Conservation (phyloP, 2,797 vertebrate genomes). For the Eulemur mongoz region DNA sequence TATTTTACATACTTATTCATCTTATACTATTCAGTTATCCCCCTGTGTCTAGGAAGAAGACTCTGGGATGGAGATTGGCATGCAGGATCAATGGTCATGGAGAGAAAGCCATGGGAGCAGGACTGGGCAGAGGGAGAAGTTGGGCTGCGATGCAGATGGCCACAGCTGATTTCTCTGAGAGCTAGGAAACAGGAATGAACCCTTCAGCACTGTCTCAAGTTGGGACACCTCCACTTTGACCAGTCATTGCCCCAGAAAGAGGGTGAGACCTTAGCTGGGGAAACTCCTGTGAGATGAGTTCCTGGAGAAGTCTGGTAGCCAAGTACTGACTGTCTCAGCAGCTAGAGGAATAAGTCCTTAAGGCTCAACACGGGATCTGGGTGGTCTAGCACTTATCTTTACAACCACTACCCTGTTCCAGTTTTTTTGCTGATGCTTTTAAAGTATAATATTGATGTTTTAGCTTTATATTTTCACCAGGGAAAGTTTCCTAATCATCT, state of each 20-base stretch:
- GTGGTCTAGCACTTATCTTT: not conserved
- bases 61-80: not conserved
- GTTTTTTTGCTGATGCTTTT: not conserved
- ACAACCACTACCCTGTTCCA: not conserved
- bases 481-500: not conserved
- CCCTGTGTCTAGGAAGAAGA: not conserved
- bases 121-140: not conserved
- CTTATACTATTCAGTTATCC: not conserved
- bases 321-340: not conserved
- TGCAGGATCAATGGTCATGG: not conserved
- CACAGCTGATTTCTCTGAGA: not conserved
- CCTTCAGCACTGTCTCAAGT: not conserved
- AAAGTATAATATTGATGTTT: not conserved
- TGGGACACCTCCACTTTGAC: not conserved
- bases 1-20: not conserved
- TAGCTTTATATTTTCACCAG: not conserved
- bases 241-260: not conserved
- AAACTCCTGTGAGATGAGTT: not conserved
- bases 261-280: not conserved
- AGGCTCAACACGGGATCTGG: not conserved
- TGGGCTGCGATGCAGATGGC: not conserved
- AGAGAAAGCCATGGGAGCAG: not conserved
- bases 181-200: not conserved
- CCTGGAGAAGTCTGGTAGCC: not conserved
- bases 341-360: not conserved